These are phyloP conservation scores for Sepioteuthis lessoniana DNA, from an alignment of 2,888 invertebrate species.

Conservation along the genomic window DNA sequence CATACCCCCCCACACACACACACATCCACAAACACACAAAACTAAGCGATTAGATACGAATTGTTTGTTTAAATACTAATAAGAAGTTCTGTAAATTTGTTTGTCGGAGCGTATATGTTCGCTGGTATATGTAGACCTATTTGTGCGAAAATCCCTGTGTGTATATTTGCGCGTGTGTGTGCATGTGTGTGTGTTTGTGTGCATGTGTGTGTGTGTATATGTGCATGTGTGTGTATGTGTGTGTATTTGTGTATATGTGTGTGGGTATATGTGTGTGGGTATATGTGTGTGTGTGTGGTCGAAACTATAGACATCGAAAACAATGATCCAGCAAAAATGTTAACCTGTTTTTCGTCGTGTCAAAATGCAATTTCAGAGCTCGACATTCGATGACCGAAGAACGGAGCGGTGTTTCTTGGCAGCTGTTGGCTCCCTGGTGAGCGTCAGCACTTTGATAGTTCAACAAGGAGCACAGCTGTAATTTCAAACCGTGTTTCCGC, in stretches of 20 bases:
- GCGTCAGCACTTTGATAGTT: background rate
- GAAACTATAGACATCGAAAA: too few species aligned
- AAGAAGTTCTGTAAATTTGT: too few species aligned
- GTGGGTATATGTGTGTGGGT: background rate
- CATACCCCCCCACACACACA: too few species aligned
- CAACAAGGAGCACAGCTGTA: background rate
- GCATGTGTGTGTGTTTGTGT: background rate
- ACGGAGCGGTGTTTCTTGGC: background rate
- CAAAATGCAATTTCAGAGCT: background rate
- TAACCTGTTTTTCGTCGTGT: background rate
- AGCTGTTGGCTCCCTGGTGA: background rate
- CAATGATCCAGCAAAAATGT: background rate
- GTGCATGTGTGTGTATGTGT: too few species aligned
- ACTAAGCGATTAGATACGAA: too few species aligned
- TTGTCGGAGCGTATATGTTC: too few species aligned
- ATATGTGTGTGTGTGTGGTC: background rate
- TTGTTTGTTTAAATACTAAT: too few species aligned
- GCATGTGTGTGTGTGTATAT: too few species aligned
- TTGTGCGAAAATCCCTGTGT: too few species aligned
- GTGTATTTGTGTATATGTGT: background rate
- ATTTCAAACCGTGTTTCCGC: slow-evolving; percentile 33
- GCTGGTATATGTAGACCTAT: too few species aligned
- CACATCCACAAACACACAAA: too few species aligned
- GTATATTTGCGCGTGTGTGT: too few species aligned
- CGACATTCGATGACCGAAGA: background rate